phyloP scores from a whole-genome alignment of 1,140 invertebrate species.

The Augochlora pura region DNA sequence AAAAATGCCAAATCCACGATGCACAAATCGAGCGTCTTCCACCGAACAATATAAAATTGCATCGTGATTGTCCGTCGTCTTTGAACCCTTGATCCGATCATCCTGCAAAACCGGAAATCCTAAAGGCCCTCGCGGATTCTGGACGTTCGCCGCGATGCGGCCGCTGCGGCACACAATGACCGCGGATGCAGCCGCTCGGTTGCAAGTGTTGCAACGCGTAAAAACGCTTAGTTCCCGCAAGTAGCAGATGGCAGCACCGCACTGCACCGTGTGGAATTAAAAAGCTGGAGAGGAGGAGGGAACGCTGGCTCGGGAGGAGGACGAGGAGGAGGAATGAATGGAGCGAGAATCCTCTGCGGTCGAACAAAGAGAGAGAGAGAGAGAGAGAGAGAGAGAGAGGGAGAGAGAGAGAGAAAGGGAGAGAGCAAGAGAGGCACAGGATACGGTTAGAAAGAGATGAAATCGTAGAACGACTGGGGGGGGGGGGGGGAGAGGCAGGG shows the following conservation, averaged over 20 bases:
- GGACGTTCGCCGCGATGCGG: not conserved
- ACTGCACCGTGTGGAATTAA: slow-evolving; percentile 70
- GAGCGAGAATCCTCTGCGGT: slow-evolving; percentile 30
- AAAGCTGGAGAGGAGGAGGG: slow-evolving; percentile 53
- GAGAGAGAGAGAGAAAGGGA: not conserved
- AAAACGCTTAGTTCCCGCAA: slow-evolving; percentile 73
- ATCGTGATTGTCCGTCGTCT: too few species aligned
- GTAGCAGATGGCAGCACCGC: slow-evolving; percentile 77
- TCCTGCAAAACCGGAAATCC: too few species aligned
- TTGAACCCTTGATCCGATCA: too few species aligned
- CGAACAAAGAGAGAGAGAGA: not conserved
- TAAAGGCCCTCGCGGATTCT: too few species aligned
- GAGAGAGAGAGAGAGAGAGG: slow-evolving; percentile 14
- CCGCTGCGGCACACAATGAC: too few species aligned
- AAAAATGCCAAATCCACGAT: too few species aligned
- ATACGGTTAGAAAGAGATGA: not conserved
- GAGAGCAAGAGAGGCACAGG: not conserved
- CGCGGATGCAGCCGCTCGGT: not conserved
- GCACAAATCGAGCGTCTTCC: too few species aligned
- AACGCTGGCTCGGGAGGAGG: slow-evolving; percentile 43
- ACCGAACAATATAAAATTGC: too few species aligned
- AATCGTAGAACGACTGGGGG: slow-evolving; percentile 9
- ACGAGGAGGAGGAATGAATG: slow-evolving; percentile 64
- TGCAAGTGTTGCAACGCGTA: slow-evolving; percentile 46
- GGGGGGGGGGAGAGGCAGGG: slow-evolving; percentile 19